phyloP scores from a whole-genome alignment of 2,113 vertebrate genomes.

The Leptosomus discolor region DNA sequence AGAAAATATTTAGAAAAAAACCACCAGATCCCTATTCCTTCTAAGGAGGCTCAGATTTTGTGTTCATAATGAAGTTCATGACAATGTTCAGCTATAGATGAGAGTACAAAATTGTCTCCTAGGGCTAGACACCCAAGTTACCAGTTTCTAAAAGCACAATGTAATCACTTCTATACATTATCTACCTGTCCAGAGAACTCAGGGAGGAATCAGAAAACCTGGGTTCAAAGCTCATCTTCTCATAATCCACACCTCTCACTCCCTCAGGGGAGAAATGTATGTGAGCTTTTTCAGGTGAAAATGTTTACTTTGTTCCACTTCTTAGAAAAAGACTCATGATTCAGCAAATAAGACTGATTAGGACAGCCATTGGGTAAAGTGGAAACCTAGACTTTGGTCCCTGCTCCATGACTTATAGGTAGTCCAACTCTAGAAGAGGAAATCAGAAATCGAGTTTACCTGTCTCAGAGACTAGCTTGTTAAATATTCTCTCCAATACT shows the following conservation, averaged over 20 bases:
- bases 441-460: background rate
- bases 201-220: background rate
- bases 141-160: background rate
- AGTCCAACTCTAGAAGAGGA: background rate
- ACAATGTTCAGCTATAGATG: too few relatives aligned
- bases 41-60: background rate
- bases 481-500: background rate
- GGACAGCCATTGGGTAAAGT: background rate
- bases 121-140: background rate
- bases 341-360: background rate
- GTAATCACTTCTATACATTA: background rate
- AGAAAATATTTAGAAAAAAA: background rate
- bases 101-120: background rate
- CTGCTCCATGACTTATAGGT: background rate
- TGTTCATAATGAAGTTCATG: background rate
- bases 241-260: background rate
- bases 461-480: background rate
- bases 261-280: accelerated
- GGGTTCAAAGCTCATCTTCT: background rate
- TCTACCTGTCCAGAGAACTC: background rate
- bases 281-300: background rate
- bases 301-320: background rate
- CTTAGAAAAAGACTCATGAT: background rate
- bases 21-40: background rate
- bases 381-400: background rate